These are phyloP conservation scores for Fragum whitleyi DNA, from an alignment of 2,888 invertebrate genomes.

Conservation along the genomic window DNA sequence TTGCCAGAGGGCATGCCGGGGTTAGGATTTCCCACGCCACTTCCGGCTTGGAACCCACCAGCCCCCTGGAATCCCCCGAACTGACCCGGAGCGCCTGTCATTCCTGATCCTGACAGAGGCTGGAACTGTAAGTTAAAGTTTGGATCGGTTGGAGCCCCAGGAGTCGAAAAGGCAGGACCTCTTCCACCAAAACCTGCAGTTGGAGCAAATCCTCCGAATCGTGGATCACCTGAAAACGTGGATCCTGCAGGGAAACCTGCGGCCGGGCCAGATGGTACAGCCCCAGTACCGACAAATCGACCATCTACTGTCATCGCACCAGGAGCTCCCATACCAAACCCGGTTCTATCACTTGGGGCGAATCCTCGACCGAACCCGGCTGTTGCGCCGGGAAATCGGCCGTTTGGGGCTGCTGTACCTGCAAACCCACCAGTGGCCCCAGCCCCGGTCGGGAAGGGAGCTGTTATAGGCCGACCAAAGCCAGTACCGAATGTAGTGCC, in stretches of 20 bases:
- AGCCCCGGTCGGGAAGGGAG: background rate
- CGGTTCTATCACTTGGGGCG: constrained; percentile 34
- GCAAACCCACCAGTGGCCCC: background rate
- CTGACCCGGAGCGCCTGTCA: background rate
- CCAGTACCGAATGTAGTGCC: constrained; percentile 30
- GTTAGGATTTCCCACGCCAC: background rate
- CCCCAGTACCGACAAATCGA: background rate
- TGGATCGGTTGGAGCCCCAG: constrained; percentile 8
- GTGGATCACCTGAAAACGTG: background rate
- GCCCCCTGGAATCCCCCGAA: background rate
- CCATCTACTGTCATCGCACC: background rate
- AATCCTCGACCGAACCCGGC: constrained; percentile 29
- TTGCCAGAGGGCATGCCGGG: background rate
- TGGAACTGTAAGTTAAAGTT: constrained; percentile 45
- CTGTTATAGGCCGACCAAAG: constrained; percentile 8
- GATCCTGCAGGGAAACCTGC: background rate
- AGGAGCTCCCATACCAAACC: background rate
- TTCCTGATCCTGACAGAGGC: constrained; percentile 16
- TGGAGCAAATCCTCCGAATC: background rate
- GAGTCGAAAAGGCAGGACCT: constrained; percentile 40
- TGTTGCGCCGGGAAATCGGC: background rate
- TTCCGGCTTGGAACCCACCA: background rate
- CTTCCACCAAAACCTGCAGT: background rate
- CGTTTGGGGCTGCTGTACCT: constrained; percentile 25
- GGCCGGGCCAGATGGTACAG: background rate